Percentiles rank a stretch among this genome's conserved stretches.
These are phyloP conservation scores for Mongoloraphidia duomilia DNA, from an alignment of 2,888 invertebrate genomes.

Conservation along the genomic window DNA sequence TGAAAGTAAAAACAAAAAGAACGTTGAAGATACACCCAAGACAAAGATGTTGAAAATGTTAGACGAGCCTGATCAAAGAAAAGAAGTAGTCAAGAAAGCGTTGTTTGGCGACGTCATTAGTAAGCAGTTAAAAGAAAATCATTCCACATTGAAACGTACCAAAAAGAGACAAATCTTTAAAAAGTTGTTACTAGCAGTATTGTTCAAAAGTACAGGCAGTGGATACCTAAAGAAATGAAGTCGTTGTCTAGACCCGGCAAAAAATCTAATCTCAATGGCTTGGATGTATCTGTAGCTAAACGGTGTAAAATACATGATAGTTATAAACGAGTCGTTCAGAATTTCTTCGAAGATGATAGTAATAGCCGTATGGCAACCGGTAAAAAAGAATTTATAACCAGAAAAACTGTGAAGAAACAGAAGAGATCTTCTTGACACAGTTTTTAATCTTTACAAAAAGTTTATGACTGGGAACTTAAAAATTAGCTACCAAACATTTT, in stretches of 20 bases:
- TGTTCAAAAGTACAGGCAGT: not conserved
- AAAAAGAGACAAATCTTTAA: not conserved
- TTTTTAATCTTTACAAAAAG: slow-evolving; percentile 17
- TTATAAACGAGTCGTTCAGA: not conserved
- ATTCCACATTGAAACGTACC: not conserved
- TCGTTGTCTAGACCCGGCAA: too few relatives aligned
- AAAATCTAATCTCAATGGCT: too few relatives aligned
- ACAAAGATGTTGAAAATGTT: not conserved
- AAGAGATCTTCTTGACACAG: slow-evolving; percentile 15
- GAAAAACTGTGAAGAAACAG: too few relatives aligned
- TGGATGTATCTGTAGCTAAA: not conserved
- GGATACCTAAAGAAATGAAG: not conserved
- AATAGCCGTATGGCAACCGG: too few relatives aligned
- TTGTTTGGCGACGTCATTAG: not conserved
- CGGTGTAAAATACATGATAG: not conserved
- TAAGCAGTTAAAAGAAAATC: not conserved
- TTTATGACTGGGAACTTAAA: slow-evolving; percentile 8
- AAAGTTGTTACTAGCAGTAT: not conserved
- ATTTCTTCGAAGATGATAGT: too few relatives aligned
- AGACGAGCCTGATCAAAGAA: not conserved
- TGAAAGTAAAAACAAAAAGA: too few relatives aligned
- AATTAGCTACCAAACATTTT: not conserved
- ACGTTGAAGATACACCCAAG: slow-evolving; percentile 1
- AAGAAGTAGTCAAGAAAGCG: not conserved
- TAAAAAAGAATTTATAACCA: too few relatives aligned